Percentiles rank a stretch among this genome's conserved stretches.
Evolutionary conservation across 2,888 invertebrate species (phyloP).

Genomic region (Steinernema hermaphroditum): DNA sequence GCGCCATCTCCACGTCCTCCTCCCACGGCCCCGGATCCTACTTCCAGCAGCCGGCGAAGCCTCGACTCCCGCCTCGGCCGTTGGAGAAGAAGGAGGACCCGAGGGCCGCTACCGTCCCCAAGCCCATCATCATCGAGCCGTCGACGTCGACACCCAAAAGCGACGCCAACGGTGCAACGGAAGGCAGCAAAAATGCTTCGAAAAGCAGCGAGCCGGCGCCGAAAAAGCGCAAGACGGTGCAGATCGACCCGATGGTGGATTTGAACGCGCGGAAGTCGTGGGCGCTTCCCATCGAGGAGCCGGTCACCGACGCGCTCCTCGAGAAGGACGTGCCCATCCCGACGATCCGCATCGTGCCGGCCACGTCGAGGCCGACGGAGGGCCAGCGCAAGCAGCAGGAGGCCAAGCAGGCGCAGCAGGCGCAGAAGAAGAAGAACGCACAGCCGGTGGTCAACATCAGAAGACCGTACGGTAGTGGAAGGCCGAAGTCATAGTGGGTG

Average conservation of each 20-base stretch:
- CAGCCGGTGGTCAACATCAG: conserved; percentile 8
- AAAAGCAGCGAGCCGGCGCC: too few relatives aligned
- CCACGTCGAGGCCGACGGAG: conserved; percentile 9
- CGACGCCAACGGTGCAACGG: too few relatives aligned
- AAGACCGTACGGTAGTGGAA: conserved; percentile 33
- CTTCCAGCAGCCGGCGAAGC: conserved; percentile 2
- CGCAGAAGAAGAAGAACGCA: conserved; percentile 32
- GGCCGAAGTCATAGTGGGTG: conserved; percentile 45
- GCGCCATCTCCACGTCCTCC: conserved; percentile 16
- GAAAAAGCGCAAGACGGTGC: conserved; percentile 3
- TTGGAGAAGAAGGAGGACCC: conserved; percentile 6
- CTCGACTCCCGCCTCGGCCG: neutral
- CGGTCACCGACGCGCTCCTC: neutral
- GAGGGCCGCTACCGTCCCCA: neutral
- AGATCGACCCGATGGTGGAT: conserved; percentile 26
- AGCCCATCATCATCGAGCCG: neutral
- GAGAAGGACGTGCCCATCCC: conserved; percentile 9
- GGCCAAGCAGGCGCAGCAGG: conserved; percentile 24
- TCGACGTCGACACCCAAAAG: too few relatives aligned
- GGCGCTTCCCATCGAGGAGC: conserved; percentile 7
- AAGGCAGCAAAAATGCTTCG: too few relatives aligned
- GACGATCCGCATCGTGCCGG: conserved; percentile 6
- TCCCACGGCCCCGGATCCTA: conserved; percentile 21
- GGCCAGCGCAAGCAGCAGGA: conserved; percentile 22
- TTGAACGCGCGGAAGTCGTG: conserved; percentile 28